Base-by-base conservation (phyloP, 2,888 invertebrate species). In the Gnatocerus cornutus region DNA sequence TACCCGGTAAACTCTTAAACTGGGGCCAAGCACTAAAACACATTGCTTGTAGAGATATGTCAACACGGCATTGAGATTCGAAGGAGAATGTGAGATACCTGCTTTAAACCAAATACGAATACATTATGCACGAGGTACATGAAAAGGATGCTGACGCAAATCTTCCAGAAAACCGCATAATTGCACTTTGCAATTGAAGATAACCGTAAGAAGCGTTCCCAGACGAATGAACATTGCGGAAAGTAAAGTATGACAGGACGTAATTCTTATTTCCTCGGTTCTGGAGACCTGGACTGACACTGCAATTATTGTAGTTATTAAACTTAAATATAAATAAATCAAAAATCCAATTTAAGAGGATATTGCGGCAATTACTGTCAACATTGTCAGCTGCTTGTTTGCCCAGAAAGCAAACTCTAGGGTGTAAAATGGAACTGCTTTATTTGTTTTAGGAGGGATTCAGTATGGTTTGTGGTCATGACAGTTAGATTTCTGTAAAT, bases 11-110 rank as follows among this genome's bases (percentile, higher is more conserved):
- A 71, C 73, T 73, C 71, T 73, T 72, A 73, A 74, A 74, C 74
- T 69, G 72, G 64, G 67, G 66, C 68, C 73, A 72, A 74, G 73
- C 72, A 72, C 74, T 74, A 72, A 72, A 73, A 76, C 75, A 72
- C 72, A 72, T 72, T 73, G 73, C 73, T 74, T 76, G 73, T 74
- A 71, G 71, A 73, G 73, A 74, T 71, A 73, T 68, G 73, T 72
- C 70, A 72, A 72, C 72, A 72, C 68, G 62, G 63, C 69, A 55
- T 64, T 61, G 68, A 63, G 50, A 64, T 65, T 67, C 61, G 59
- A 29, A 29, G 29, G 29, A 39, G 37, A 41, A 39, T 39, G 39
- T 50, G 37, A 41, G 43, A 43, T 53, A 53, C 63, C 63, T 50
- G 48, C 48, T 61, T 46, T 45, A 45, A 59, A 46, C 45, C 46